Evolutionary conservation across 2,113 vertebrate genomes (phyloP).

Genomic region (Arenaria interpres): DNA sequence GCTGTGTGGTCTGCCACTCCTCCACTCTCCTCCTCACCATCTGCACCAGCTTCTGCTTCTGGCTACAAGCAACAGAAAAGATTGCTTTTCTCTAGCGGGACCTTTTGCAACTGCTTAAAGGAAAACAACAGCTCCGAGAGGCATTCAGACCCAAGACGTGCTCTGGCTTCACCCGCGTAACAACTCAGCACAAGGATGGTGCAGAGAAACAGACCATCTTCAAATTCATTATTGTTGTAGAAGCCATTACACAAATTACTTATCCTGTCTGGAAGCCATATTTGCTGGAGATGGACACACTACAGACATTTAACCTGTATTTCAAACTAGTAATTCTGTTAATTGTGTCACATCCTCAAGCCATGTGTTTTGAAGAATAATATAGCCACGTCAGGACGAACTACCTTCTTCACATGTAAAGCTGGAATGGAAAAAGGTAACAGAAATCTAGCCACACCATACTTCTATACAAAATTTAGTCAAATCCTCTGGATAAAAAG

Average conservation of each 20-base stretch:
- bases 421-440: neutral
- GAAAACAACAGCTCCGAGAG: neutral
- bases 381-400: neutral
- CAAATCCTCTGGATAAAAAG: neutral
- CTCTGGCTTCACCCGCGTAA: neutral
- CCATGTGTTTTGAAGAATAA: neutral
- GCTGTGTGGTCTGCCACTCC: neutral
- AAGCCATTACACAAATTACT: neutral
- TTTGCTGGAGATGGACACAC: neutral
- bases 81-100: neutral
- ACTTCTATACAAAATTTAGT: neutral
- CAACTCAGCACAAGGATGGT: neutral
- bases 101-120: neutral
- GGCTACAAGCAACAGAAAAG: neutral
- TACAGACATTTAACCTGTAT: neutral
- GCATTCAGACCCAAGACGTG: neutral
- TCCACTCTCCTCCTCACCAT: neutral
- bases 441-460: neutral
- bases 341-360: neutral
- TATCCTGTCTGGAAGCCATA: neutral
- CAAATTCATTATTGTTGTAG: neutral
- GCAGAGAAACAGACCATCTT: neutral
- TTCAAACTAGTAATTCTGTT: neutral
- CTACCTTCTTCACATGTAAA: neutral
- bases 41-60: neutral